Percentiles rank a stretch among this genome's conserved stretches.
These are phyloP conservation scores for Macropus fuliginosus DNA, from an alignment of 2,797 vertebrate genomes.

Conservation along the genomic window DNA sequence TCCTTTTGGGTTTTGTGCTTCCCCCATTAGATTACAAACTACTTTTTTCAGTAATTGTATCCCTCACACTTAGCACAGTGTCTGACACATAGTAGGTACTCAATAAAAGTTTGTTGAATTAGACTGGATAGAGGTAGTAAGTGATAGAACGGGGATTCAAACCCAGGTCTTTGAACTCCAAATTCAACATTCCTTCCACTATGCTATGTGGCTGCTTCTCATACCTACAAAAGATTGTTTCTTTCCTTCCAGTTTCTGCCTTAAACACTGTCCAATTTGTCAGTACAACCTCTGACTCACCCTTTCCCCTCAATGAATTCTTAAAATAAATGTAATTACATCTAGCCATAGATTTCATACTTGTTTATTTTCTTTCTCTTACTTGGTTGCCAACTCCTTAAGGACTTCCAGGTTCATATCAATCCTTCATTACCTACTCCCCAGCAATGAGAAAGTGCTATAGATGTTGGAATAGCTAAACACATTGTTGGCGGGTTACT, in stretches of 20 bases:
- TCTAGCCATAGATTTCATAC: neutral
- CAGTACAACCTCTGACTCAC: neutral
- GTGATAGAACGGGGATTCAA: neutral
- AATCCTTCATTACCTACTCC: neutral
- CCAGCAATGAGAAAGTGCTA: neutral
- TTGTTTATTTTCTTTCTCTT: constrained; percentile 20
- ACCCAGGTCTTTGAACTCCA: neutral
- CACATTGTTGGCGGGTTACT: neutral
- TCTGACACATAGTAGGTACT: neutral
- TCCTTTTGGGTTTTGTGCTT: neutral
- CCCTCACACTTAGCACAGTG: neutral
- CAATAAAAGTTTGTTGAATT: neutral
- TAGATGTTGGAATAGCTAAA: neutral
- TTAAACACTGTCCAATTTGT: neutral
- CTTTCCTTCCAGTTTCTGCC: neutral
- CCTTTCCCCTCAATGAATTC: neutral
- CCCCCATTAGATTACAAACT: neutral
- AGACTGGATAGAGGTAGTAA: neutral
- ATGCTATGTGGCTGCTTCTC: neutral
- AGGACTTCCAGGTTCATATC: neutral
- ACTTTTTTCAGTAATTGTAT: neutral
- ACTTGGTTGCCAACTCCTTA: constrained; percentile 21
- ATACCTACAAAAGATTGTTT: neutral
- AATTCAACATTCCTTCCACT: neutral
- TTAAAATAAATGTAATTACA: neutral